Percentiles rank a stretch among this genome's conserved stretches.
Evolutionary conservation across 2,797 vertebrate genomes (phyloP).

Genomic region (Molossus alvarezi): DNA sequence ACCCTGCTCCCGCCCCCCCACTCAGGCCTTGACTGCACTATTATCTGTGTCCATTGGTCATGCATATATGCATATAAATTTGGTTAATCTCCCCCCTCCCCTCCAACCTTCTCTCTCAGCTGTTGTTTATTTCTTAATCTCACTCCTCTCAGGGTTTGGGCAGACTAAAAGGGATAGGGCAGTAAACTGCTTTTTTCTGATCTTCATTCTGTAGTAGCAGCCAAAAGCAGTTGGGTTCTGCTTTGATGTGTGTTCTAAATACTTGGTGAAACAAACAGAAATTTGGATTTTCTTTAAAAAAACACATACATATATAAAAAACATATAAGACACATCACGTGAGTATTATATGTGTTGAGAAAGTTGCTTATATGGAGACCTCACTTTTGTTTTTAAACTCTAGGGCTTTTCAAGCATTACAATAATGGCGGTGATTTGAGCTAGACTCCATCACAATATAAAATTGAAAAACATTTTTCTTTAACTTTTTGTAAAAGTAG

Average conservation of each 20-base stretch:
- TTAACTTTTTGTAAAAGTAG: slow-evolving; percentile 43
- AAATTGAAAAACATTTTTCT: slow-evolving; percentile 49
- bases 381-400: neutral
- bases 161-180: neutral
- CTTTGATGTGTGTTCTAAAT: neutral
- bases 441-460: neutral
- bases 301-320: neutral
- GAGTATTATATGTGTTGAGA: neutral
- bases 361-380: neutral
- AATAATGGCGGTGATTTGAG: slow-evolving; percentile 24
- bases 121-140: slow-evolving; percentile 23
- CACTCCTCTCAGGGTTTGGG: neutral
- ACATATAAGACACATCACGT: neutral
- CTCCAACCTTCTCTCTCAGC: no score
- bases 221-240: neutral
- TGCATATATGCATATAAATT: no score
- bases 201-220: neutral
- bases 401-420: neutral
- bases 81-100: no score
- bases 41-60: no score
- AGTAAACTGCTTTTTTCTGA: slow-evolving; percentile 24
- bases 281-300: slow-evolving; percentile 52
- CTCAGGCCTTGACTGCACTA: no score
- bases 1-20: no score
- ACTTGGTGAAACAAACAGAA: slow-evolving; percentile 57